phyloP scores from a whole-genome alignment of 1,140 invertebrate genomes.

The Potamilus streckersoni region DNA sequence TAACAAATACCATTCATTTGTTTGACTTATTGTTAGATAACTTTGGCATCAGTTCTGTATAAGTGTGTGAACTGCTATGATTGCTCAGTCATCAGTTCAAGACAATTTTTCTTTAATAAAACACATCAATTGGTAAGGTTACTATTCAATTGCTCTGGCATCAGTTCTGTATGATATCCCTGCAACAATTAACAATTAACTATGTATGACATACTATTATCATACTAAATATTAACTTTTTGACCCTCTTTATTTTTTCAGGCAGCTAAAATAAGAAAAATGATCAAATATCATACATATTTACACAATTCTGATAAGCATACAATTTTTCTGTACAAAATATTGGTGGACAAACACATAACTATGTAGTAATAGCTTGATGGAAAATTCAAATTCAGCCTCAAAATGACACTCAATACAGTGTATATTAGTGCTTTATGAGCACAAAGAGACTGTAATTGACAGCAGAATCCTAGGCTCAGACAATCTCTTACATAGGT shows the following conservation, averaged over 20 bases:
- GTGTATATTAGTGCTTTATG: too few species aligned
- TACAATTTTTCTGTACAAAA: background rate
- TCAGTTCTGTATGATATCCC: conserved; percentile 63
- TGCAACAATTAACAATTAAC: background rate
- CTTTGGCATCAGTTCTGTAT: conserved; percentile 60
- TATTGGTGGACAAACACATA: too few species aligned
- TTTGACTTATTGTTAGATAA: conserved; percentile 37
- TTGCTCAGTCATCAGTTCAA: conserved; percentile 65
- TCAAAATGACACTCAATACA: too few species aligned
- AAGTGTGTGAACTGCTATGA: conserved; percentile 22
- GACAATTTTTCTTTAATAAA: conserved; percentile 61
- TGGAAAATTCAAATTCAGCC: too few species aligned
- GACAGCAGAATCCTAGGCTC: too few species aligned
- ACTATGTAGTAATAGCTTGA: too few species aligned
- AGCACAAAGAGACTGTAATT: too few species aligned
- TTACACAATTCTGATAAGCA: background rate
- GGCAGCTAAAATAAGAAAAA: background rate
- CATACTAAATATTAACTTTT: too few species aligned
- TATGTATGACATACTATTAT: too few species aligned
- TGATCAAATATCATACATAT: background rate
- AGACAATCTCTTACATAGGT: too few species aligned
- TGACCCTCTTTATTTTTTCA: too few species aligned
- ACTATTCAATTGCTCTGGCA: conserved; percentile 42
- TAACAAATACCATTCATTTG: conserved; percentile 51
- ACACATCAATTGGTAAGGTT: conserved; percentile 37